Evolutionary conservation across 2,113 vertebrate species (phyloP), one percentile per base, ranked within the genome.

Genomic region (Perca flavescens): DNA sequence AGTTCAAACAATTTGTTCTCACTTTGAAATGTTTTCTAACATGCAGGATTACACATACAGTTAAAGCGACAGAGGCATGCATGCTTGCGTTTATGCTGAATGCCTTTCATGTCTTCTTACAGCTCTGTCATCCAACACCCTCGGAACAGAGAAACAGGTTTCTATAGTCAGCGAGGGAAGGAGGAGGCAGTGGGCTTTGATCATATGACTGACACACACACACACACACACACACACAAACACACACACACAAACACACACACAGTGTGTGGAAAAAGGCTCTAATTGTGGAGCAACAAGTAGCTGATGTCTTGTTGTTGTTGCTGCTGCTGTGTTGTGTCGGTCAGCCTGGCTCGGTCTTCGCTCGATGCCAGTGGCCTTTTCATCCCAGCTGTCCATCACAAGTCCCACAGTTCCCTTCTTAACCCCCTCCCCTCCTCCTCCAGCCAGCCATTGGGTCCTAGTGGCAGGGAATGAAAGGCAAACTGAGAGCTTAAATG

Each of bases 331-430:
- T 80, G 49, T 74, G 76, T 25, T 31, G 49, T 57, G 28, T 49
- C 71, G 75, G 78, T 79, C 66, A 67, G 54, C 61, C 58, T 36
- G 75, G 72, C 64, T 76, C n/a, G 2, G 47, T 76, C 72, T 28
- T n/a, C 53, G 49, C 13, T 28, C 28, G 66, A 56, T 66, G 80
- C 77, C 78, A 79, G 75, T 17, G 56, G 79, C 76, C 77, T 88
- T 83, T 80, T 88, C 46, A 82, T 86, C 50, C 77, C 77, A 91
- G 91, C 91, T 93, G 92, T 93, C 93, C 22, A 79, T 91, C 89
- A 87, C 54, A 14, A 68, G 79, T 79, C 82, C 88, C 81, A 56
- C 56, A 69, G 70, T 82, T 60, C 62, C 74, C 49, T 73, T 69
- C 50, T 21, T 16, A 15, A 28, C 52, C 19, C 47, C 31, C 21